Base-by-base conservation (phyloP, 2,797 vertebrate genomes). In the Loris lydekkerianus region DNA sequence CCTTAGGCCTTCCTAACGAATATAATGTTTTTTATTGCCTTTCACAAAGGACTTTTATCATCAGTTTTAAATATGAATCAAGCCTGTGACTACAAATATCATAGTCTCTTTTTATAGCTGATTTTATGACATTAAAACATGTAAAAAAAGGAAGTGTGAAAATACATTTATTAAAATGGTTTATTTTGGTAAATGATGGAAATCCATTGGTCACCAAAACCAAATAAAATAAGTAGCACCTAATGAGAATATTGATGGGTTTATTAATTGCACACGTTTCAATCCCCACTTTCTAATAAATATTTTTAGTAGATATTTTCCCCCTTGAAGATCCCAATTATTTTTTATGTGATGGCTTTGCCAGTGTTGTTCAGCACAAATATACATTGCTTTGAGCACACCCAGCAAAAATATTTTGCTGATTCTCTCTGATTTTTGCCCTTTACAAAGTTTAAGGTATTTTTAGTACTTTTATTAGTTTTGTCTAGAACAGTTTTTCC, bases 31-130 rank as follows among this genome's bases (percentile, higher is more conserved):
- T 10, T 17, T 75, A 2, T 40, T 10, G 15, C 17, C 40, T 94
- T 10, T 75, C 75, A 91, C 97, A 78, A 98, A 97, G 98, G 98
- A 98, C 98, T 98, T 97, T 98, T 97, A 98, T 97, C 95, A 97
- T 98, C 97, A 98, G 98, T 98, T 98, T 97, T 98, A 98, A 98
- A 98, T 99, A 98, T 98, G 98, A 99, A 99, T 98, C 97, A 97
- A 98, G 98, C 98, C 98, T 98, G 97, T 95, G 34, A 99, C 98
- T 99, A 99, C 97, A 98, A 98, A 95, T 98, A 98, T 98, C 99
- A 98, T 96, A 98, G 97, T 98, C 97, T 95, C 96, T 97, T 99
- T 99, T 98, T 98, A 98, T 97, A 99, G 97, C 98, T 98, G 98
- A 98, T 97, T 98, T 99, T 98, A 92, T 98, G 97, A 97, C 96